Conservation (phyloP, 1,140 invertebrate species). For the Anastrepha ludens region DNA sequence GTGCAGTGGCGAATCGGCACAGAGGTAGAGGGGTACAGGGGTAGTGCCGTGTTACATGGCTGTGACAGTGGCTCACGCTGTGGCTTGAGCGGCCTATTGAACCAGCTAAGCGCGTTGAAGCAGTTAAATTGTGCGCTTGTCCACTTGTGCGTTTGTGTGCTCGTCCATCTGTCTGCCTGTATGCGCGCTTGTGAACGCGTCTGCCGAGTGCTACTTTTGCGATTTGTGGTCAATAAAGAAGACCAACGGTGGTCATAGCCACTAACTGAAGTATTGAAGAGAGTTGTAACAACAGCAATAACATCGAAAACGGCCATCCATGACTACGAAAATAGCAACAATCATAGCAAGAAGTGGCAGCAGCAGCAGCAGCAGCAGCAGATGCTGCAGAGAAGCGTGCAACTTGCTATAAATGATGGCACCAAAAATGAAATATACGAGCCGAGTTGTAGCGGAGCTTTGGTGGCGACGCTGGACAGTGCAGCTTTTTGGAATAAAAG, state of each 20-base stretch:
- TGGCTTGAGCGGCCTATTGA: conserved; percentile 32
- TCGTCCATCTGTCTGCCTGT: background rate
- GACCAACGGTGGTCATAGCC: background rate
- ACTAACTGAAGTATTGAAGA: background rate
- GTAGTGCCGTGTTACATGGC: background rate
- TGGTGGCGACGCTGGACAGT: background rate
- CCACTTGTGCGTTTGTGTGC: background rate
- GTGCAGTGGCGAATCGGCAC: too few species aligned
- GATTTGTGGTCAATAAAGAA: conserved; percentile 49
- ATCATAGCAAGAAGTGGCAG: background rate
- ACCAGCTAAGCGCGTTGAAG: conserved; percentile 39
- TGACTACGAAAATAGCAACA: background rate
- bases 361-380: too few species aligned
- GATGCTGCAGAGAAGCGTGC: background rate
- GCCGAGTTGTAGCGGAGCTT: background rate
- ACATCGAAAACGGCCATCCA: background rate
- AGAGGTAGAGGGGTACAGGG: background rate
- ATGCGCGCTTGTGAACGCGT: background rate
- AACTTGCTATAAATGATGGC: conserved; percentile 27
- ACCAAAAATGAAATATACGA: conserved; percentile 18
- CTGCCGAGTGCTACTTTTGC: conserved; percentile 29
- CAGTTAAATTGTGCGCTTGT: conserved; percentile 25
- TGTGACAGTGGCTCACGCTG: conserved; percentile 29
- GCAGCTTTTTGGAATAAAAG: too few species aligned
- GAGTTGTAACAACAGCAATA: conserved; percentile 3